Evolutionary conservation across 2,888 invertebrate genomes (phyloP), one percentile per base, ranked within the genome.

Genomic region (Leptopilina myrica): DNA sequence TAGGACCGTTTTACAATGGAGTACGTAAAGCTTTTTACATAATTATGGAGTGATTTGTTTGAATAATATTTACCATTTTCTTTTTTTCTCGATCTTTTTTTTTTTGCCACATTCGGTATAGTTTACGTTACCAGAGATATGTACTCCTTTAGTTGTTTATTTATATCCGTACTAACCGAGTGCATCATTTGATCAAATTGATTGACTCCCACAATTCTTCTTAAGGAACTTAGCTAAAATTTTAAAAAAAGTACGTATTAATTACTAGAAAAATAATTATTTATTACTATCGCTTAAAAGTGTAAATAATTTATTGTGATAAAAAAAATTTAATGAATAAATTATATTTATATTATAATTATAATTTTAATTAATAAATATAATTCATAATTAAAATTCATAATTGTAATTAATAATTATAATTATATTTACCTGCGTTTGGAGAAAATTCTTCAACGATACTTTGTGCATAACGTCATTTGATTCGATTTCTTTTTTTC

Each of bases 391-490:
- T 20, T 20, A 1, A 1, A 20, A 20, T 20, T 20, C 0, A 20
- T 20, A 20, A 20, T 20, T 20, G 1, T 20, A 20, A 20, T 43
- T 43, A 6, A 6, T 6, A 43, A 43, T 43, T 53, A 53, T 53
- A 49, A 69, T 20, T 20, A 64, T 64, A 82, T 88, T 91, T 90
- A 96, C 95, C 93, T 96, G 96, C 86, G 94, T 94, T 87, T 95
- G 95, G 65, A 95, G 93, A 87, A 95, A 95, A 85, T 95, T 95
- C 84, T 95, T 94, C 76, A 98, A 93, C 80, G 95, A 95, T 65
- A 97, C 94, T 77, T 94, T 95, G 89, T 96, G 95, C 26, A 98
- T 96, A 53, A 97, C 97, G 92, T 98, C 98, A 77, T 93, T 92
- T 73, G 94, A 93, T 76, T 95, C 93, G 56, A 96, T 93, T 88